Base-by-base conservation (phyloP, 2,113 vertebrate genomes). In the Xyliphius kryptos region DNA sequence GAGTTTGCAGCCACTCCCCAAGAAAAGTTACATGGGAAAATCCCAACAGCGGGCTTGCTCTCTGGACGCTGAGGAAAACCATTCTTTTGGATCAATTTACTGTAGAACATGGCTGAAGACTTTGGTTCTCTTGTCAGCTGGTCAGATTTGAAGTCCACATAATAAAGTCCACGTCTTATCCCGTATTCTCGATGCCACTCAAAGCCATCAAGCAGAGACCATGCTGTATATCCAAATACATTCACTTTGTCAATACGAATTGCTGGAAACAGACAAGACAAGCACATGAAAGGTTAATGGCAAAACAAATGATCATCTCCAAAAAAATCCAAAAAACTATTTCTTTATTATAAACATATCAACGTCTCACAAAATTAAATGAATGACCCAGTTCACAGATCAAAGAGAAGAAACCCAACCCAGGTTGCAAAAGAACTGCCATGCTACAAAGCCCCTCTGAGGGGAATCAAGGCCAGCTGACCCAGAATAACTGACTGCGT, bases 151-250 rank as follows among this genome's bases (percentile, higher is more conserved):
- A 99, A 97, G 82, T 98, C 93, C 0, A 99, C 84, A 2, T 95
- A 96, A 79, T 91, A 99, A 37, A 99, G 86, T 1, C 96, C 96
- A 1, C 91, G 87, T 2, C 96, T 81, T 72, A 97, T 92, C 60
- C 80, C 87, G 17, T 95, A 97, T 47, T 92, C 93, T 16, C 91
- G 81, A 71, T 91, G 84, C 95, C 95, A 98, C 80, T 99, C 96
- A 2, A 96, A 97, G 55, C 94, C 93, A 3, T 99, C 96, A 52
- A 97, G 79, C 73, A 99, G 89, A 15, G 96, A 97, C 95, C 95
- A 99, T 8, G 89, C 94, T 0, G 94, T 99, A 85, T 95, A 99
- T 55, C 96, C 96, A 5, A 97, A 90, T 67, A 99, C 89, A 0
- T 89, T 76, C 44, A 97, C 91, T 13, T 82, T 79, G 0, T 99